Percentiles rank a stretch among this genome's conserved stretches.
Evolutionary conservation across 2,888 invertebrate species (phyloP).

Genomic region (Lutraria lutraria): DNA sequence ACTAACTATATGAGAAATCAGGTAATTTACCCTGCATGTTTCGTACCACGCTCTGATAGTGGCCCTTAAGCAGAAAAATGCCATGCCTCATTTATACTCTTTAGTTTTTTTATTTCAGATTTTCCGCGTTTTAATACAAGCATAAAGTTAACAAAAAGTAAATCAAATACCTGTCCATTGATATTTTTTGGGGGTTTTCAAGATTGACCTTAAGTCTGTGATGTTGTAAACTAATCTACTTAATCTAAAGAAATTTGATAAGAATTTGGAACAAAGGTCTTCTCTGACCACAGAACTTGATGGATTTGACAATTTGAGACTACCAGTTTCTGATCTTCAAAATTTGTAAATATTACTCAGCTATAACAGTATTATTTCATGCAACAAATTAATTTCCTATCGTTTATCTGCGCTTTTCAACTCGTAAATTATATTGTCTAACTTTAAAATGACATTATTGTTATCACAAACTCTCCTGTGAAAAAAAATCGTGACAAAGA

Average conservation of each 20-base stretch:
- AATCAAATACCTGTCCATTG: no score
- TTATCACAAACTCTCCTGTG: not conserved
- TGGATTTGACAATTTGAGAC: not conserved
- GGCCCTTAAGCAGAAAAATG: no score
- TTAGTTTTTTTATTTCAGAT: no score
- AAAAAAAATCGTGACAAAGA: conserved; percentile 12
- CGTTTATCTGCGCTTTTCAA: not conserved
- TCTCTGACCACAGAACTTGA: not conserved
- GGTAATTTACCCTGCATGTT: no score
- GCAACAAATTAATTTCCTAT: not conserved
- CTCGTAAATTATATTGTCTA: not conserved
- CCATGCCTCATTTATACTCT: no score
- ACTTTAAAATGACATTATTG: conserved; percentile 6
- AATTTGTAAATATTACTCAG: not conserved
- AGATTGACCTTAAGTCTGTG: no score
- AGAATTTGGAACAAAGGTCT: not conserved
- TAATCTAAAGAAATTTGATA: not conserved
- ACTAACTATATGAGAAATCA: no score
- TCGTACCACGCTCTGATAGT: no score
- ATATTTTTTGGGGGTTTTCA: no score
- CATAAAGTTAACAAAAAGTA: no score
- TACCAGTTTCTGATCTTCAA: not conserved
- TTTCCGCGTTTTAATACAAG: no score
- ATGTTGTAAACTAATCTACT: not conserved
- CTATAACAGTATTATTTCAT: not conserved